phyloP scores from a whole-genome alignment of 2,797 vertebrate genomes.

The Pelodytes ibericus region DNA sequence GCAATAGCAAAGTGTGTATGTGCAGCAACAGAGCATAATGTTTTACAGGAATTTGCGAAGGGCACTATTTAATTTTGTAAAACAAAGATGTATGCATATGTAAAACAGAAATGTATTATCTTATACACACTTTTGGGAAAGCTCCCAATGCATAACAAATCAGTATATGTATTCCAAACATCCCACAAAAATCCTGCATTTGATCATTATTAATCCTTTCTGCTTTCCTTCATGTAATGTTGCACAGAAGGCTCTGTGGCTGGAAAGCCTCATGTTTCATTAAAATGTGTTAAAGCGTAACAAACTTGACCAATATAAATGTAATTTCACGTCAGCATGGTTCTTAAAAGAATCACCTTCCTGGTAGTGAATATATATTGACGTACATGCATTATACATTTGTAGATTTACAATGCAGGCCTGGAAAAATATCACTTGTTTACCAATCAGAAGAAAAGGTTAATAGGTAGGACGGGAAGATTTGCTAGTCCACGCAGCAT shows the following conservation, averaged over 20 bases:
- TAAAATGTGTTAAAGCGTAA: not conserved
- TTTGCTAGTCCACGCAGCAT: no score
- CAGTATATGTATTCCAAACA: not conserved
- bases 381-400: not conserved
- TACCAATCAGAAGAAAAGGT: no score
- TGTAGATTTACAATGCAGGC: no score
- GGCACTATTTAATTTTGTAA: not conserved
- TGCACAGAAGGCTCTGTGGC: not conserved
- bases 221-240: not conserved
- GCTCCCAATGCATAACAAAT: not conserved
- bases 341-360: not conserved
- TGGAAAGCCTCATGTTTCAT: not conserved
- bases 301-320: not conserved
- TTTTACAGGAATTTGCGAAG: not conserved
- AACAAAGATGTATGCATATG: not conserved
- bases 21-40: not conserved
- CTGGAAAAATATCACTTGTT: no score
- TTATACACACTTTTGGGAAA: not conserved
- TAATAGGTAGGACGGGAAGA: no score
- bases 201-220: not conserved
- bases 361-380: no score
- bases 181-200: not conserved
- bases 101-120: not conserved
- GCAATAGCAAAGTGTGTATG: not conserved
- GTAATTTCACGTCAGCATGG: not conserved